These are phyloP conservation scores for Cheilinus undulatus DNA, from an alignment of 2,113 vertebrate species.

Conservation along the genomic window DNA sequence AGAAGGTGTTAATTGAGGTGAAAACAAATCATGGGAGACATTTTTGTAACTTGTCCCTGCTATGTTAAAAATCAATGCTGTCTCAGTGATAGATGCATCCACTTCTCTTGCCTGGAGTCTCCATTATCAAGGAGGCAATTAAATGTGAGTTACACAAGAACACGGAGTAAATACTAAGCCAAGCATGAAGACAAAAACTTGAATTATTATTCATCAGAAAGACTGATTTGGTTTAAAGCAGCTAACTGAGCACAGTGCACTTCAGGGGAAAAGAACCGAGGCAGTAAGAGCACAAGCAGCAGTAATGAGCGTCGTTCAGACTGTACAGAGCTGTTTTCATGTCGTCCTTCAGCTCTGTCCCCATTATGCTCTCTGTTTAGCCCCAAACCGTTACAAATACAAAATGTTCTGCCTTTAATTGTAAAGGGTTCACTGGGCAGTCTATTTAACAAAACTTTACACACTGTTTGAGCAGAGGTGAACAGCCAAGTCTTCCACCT, in stretches of 20 bases:
- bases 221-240: background rate
- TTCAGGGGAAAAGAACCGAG: background rate
- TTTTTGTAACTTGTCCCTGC: background rate
- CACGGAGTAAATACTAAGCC: background rate
- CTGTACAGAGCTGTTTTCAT: constrained; percentile 11
- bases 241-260: constrained; percentile 6
- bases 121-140: background rate
- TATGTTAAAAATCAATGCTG: constrained; percentile 7
- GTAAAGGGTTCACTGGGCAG: constrained; percentile 41
- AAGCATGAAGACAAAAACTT: constrained; percentile 2
- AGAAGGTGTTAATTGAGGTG: constrained; percentile 10
- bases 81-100: constrained; percentile 1
- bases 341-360: constrained; percentile 12
- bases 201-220: constrained; percentile 10
- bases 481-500: background rate
- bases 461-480: constrained; percentile 25
- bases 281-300: constrained; percentile 21
- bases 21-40: background rate
- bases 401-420: constrained; percentile 49
- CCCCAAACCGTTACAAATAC: constrained; percentile 37
- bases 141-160: background rate
- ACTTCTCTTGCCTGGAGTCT: background rate
- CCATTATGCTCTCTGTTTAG: constrained; percentile 41
- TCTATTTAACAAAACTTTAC: constrained; percentile 21
- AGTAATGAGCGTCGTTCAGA: constrained; percentile 30